Evolutionary conservation across 2,797 vertebrate genomes (phyloP).

Genomic region (Rachycentron canadum): DNA sequence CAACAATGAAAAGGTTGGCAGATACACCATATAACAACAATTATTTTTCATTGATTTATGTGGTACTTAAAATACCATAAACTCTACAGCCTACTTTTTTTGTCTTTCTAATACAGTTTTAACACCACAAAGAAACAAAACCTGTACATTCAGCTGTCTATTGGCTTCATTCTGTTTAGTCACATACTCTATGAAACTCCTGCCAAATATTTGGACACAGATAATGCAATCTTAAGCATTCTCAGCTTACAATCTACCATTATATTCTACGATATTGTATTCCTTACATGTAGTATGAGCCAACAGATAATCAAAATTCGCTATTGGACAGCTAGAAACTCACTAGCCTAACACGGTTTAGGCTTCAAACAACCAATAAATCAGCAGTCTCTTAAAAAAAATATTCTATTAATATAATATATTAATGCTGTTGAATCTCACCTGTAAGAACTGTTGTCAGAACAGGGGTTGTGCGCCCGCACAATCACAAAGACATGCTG

Average conservation of each 20-base stretch:
- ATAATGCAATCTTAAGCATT: not conserved
- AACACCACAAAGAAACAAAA: not conserved
- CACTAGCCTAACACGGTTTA: not conserved
- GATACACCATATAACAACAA: not conserved
- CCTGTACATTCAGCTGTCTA: slow-evolving; percentile 6
- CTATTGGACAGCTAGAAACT: not conserved
- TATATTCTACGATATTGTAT: not conserved
- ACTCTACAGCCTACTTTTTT: not conserved
- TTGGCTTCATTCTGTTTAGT: not conserved
- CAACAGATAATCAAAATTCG: not conserved
- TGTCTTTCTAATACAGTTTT: not conserved
- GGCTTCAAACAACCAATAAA: not conserved
- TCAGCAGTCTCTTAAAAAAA: not conserved
- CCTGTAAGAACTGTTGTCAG: slow-evolving; percentile 96
- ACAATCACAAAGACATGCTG: slow-evolving; percentile 98
- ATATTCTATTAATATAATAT: too few relatives aligned
- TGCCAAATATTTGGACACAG: not conserved
- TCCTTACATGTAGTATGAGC: not conserved
- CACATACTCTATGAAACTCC: not conserved
- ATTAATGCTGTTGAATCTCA: slow-evolving; percentile 68
- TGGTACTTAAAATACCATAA: not conserved
- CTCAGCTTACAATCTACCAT: not conserved
- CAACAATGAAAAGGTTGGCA: not conserved
- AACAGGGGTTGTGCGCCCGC: slow-evolving; percentile 91
- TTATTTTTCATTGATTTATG: not conserved